Evolutionary conservation across 2,888 invertebrate species (phyloP), one percentile per base, ranked within the genome.

Genomic region (Ophion ventricosus): DNA sequence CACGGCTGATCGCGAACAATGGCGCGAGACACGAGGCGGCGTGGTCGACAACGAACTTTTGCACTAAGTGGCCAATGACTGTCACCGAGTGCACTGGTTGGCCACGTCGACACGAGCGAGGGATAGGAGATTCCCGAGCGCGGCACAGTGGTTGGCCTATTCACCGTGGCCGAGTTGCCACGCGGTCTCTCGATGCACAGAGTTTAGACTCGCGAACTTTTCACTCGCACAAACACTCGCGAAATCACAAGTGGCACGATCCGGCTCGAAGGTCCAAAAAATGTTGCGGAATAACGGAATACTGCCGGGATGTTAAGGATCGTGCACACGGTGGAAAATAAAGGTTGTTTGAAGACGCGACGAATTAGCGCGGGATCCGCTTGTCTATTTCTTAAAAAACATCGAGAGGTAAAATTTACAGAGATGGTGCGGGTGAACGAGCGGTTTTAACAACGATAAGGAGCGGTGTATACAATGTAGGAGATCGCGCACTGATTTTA

Each of bases 211-310:
- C 35, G 35, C 35, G 35, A 35, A 35, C 35, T 5, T 35, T 35
- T 35, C 35, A 35, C 35, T 3, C 35, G 35, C 20, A 69, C 54
- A 26, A 3, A 69, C 49, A 69, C 25, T 69, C 69, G 69, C 69
- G 69, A 17, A 54, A 17, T 54, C 69, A 49, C 54, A 26, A 17
- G 35, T 35, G 35, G 35, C 35, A 35, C 35, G 35, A 35, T 35
- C 35, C 35, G 35, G 35, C 35, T 35, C 26, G 25, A 69, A 69
- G 69, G 69, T 54, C 69, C 69, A 69, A 49, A 69, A 49, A 69
- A 69, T 54, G 49, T 69, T 49, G 25, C 14, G 17, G 43, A 29
- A 29, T 29, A 10, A 26, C 1, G 17, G 26, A 64, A 3, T 14
- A 17, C 11, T 64, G 66, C 66, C 29, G 66, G 66, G 66, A 66